Evolutionary conservation across 1,140 invertebrate genomes (phyloP).

Genomic region (Drosophila sechellia): DNA sequence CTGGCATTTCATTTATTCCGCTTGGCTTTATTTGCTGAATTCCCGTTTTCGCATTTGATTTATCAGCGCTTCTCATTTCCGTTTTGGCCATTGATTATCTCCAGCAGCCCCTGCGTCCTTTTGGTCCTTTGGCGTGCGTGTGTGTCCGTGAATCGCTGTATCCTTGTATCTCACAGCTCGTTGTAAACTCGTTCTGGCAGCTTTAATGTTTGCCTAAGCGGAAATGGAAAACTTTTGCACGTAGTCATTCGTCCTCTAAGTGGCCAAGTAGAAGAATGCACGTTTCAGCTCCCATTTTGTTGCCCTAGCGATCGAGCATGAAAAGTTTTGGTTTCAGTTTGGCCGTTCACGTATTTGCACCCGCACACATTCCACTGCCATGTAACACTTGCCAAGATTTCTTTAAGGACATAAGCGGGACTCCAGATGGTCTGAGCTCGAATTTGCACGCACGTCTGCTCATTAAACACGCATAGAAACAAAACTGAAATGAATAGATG

Average conservation of each 20-base stretch:
- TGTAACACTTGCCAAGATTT: conserved; percentile 22
- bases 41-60: conserved; percentile 65
- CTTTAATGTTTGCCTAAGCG: conserved; percentile 82
- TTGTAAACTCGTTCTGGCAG: conserved; percentile 80
- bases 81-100: conserved; percentile 68
- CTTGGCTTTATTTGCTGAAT: conserved; percentile 34
- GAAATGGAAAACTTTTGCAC: conserved; percentile 82
- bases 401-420: conserved; percentile 58
- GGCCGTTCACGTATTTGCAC: conserved; percentile 62
- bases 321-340: conserved; percentile 83
- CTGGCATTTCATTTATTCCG: conserved; percentile 16
- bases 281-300: conserved; percentile 49
- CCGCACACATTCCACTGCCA: conserved; percentile 29
- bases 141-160: conserved; percentile 27
- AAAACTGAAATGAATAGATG: conserved; percentile 56
- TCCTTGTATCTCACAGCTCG: conserved; percentile 42
- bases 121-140: conserved; percentile 55
- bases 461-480: conserved; percentile 80
- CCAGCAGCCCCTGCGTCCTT: conserved; percentile 30
- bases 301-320: conserved; percentile 74
- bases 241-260: conserved; percentile 64
- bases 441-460: conserved; percentile 80
- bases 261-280: conserved; percentile 70
- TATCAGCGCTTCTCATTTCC: conserved; percentile 72
- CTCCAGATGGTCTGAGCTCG: conserved; percentile 61